Conservation (phyloP, 35 echinoderm and acorn worm genomes). For the Apostichopus parvimensis region DNA sequence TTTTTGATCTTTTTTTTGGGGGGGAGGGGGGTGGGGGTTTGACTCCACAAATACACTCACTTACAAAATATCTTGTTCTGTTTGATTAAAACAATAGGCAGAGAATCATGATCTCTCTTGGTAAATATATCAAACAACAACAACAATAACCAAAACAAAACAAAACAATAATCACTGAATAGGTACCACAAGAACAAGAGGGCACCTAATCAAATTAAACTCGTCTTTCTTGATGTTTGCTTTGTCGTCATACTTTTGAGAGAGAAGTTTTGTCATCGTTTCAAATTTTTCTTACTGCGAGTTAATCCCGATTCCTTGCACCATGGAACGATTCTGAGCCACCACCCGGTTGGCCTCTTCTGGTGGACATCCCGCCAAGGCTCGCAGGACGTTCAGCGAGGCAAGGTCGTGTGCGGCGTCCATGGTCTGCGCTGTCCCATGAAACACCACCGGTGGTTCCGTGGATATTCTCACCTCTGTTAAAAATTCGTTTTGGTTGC, state of each 20-base stretch:
- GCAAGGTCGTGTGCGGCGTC: conserved; percentile 88
- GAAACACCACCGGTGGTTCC: conserved; percentile 74
- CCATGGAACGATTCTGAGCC: neutral
- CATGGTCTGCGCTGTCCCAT: conserved; percentile 66
- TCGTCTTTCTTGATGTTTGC: neutral
- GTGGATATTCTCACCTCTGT: conserved; percentile 82
- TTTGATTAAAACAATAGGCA: too few species aligned
- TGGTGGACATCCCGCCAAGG: conserved; percentile 61
- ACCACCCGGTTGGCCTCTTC: conserved; percentile 30
- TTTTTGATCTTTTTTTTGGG: too few species aligned
- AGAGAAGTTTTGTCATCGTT: neutral
- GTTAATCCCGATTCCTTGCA: conserved; percentile 10
- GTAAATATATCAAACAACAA: neutral
- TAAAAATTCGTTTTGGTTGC: conserved; percentile 71
- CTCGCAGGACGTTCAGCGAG: conserved; percentile 75
- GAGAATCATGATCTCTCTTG: too few species aligned
- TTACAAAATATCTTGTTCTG: too few species aligned
- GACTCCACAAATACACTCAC: too few species aligned
- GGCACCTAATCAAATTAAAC: neutral
- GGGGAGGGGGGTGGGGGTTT: too few species aligned
- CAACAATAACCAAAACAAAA: neutral
- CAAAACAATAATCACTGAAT: too few species aligned
- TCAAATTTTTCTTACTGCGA: neutral
- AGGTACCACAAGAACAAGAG: neutral
- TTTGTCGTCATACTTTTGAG: neutral